Conservation (phyloP, 1,140 invertebrate genomes). For the Drosophila cardini region DNA sequence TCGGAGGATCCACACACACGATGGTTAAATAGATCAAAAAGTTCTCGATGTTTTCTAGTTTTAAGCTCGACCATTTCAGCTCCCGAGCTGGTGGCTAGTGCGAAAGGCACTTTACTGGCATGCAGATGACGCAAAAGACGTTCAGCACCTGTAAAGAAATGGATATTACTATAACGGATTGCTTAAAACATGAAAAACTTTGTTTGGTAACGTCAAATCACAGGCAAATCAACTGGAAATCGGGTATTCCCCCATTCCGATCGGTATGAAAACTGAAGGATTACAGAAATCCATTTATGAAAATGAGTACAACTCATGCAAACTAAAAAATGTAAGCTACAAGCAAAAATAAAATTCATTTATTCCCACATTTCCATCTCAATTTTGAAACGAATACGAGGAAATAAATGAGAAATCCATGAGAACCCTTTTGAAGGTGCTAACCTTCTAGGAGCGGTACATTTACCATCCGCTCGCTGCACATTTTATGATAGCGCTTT, state of each 20-base stretch:
- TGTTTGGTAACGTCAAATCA: slow-evolving; percentile 23
- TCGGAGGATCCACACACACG: slow-evolving; percentile 94
- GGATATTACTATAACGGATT: neutral
- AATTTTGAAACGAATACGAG: too few relatives aligned
- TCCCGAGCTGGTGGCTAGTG: slow-evolving; percentile 95
- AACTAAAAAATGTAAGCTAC: too few relatives aligned
- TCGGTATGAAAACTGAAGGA: too few relatives aligned
- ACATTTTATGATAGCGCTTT: slow-evolving; percentile 86
- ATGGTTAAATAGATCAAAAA: slow-evolving; percentile 92
- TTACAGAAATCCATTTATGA: too few relatives aligned
- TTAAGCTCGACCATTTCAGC: slow-evolving; percentile 92
- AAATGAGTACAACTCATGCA: too few relatives aligned
- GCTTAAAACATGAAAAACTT: neutral
- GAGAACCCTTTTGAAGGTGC: slow-evolving; percentile 13
- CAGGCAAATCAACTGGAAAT: slow-evolving; percentile 32
- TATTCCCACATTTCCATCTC: too few relatives aligned
- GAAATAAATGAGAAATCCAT: too few relatives aligned
- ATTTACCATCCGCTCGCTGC: slow-evolving; percentile 67
- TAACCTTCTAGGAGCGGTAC: slow-evolving; percentile 84
- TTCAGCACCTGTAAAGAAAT: slow-evolving; percentile 89
- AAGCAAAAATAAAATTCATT: too few relatives aligned
- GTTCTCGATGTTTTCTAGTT: slow-evolving; percentile 89
- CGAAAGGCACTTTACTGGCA: slow-evolving; percentile 91
- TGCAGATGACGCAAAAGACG: slow-evolving; percentile 92
- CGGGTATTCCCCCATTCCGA: neutral